Percentiles rank a stretch among this genome's conserved stretches.
These are phyloP conservation scores for Synanthedon tipuliformis DNA, from an alignment of 2,888 invertebrate species.

Conservation along the genomic window DNA sequence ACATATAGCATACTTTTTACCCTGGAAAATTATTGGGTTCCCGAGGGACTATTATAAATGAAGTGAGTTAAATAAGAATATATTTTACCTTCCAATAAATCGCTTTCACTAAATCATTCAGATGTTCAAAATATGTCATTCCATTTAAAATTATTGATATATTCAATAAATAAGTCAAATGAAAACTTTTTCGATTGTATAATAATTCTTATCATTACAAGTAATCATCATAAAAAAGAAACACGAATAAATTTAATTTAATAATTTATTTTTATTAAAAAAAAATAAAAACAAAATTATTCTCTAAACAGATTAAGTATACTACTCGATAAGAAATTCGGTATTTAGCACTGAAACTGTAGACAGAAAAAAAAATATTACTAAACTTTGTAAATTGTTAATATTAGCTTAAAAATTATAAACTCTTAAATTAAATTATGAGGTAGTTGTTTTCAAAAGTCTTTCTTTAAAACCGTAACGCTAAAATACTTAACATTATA, in stretches of 20 bases:
- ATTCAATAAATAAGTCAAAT: too few relatives aligned
- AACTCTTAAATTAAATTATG: slow-evolving; percentile 64
- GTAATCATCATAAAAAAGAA: slow-evolving; percentile 6
- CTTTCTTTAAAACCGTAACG: slow-evolving; percentile 54
- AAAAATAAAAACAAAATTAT: slow-evolving; percentile 66
- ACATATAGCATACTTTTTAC: too few relatives aligned
- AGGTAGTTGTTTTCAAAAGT: slow-evolving; percentile 69
- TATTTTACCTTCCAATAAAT: too few relatives aligned
- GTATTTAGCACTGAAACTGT: slow-evolving; percentile 26
- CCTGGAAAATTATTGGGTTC: too few relatives aligned
- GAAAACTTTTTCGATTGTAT: too few relatives aligned
- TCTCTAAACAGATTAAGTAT: slow-evolving; percentile 57
- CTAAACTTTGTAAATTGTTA: slow-evolving; percentile 58
- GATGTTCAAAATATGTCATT: too few relatives aligned
- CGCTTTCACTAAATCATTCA: too few relatives aligned
- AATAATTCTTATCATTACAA: too few relatives aligned
- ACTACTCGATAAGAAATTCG: slow-evolving; percentile 39
- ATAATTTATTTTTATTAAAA: slow-evolving; percentile 59
- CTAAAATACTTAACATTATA: slow-evolving; percentile 15
- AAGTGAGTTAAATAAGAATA: too few relatives aligned
- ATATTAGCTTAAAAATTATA: slow-evolving; percentile 52
- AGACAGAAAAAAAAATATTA: slow-evolving; percentile 34
- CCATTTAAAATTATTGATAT: too few relatives aligned
- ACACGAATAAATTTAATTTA: slow-evolving; percentile 22
- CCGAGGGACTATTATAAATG: too few relatives aligned